phyloP scores from a whole-genome alignment of 2,797 vertebrate species.

The Telmatherina bonti region DNA sequence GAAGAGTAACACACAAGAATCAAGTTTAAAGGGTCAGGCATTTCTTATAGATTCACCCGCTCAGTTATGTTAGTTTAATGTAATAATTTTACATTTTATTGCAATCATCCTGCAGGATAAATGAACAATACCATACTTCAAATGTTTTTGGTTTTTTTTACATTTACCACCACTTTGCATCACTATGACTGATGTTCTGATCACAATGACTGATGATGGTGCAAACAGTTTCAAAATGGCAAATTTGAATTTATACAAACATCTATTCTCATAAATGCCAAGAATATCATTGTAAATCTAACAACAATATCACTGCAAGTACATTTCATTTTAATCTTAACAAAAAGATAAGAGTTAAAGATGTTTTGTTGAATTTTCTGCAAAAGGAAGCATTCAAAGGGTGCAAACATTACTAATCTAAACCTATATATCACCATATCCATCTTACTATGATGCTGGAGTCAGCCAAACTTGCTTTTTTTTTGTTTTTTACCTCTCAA shows the following conservation, averaged over 20 bases:
- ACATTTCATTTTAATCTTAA: not conserved
- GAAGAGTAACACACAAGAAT: constrained; percentile 22
- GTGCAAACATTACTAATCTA: not conserved
- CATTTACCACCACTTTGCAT: not conserved
- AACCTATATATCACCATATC: not conserved
- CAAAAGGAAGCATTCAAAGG: not conserved
- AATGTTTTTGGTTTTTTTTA: not conserved
- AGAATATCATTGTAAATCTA: not conserved
- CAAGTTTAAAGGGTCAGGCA: too few relatives aligned
- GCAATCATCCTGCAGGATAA: too few relatives aligned
- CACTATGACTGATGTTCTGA: too few relatives aligned
- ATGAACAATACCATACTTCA: not conserved
- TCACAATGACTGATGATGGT: too few relatives aligned
- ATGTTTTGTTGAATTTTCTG: not conserved
- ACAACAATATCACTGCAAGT: not conserved
- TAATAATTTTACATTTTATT: too few relatives aligned
- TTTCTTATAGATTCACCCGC: not conserved
- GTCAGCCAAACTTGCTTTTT: too few relatives aligned
- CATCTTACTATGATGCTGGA: too few relatives aligned
- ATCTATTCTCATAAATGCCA: too few relatives aligned
- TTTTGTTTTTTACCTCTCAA: too few relatives aligned
- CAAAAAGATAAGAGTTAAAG: not conserved
- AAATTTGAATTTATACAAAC: too few relatives aligned
- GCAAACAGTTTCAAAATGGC: too few relatives aligned
- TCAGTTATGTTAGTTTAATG: too few relatives aligned